Evolutionary conservation across 2,113 vertebrate genomes (phyloP).

Genomic region (Heloderma charlesbogerti): DNA sequence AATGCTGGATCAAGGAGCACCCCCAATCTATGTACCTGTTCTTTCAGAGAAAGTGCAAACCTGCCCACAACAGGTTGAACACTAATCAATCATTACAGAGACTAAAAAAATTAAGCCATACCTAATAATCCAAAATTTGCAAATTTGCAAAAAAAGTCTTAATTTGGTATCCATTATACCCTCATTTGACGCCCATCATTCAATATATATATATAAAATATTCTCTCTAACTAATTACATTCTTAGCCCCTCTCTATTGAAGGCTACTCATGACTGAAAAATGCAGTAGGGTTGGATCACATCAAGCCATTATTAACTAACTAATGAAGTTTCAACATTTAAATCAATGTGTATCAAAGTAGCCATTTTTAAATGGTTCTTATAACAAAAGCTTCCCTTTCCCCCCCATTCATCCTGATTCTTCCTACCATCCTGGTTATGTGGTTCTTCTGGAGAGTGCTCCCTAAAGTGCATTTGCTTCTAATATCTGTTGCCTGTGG

Average conservation of each 20-base stretch:
- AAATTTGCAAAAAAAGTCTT: not conserved
- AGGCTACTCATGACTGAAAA: not conserved
- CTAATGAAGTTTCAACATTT: not conserved
- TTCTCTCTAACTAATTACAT: not conserved
- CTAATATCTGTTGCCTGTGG: not conserved
- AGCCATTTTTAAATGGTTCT: not conserved
- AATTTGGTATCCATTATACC: not conserved
- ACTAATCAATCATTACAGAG: not conserved
- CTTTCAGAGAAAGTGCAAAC: not conserved
- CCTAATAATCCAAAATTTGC: not conserved
- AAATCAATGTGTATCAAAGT: no score
- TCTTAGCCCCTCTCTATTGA: not conserved
- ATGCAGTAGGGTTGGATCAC: not conserved
- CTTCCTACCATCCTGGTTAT: not conserved
- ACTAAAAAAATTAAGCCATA: not conserved
- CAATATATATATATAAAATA: not conserved
- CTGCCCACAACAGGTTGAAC: not conserved
- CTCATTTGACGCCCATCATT: not conserved
- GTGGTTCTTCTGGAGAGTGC: not conserved
- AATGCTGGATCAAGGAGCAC: not conserved
- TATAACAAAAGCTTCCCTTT: not conserved
- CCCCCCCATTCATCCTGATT: not conserved
- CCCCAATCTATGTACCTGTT: not conserved
- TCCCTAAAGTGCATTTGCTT: not conserved
- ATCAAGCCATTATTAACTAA: not conserved